phyloP scores from a whole-genome alignment of 2,113 vertebrate genomes.

The Ardeotis arabs region DNA sequence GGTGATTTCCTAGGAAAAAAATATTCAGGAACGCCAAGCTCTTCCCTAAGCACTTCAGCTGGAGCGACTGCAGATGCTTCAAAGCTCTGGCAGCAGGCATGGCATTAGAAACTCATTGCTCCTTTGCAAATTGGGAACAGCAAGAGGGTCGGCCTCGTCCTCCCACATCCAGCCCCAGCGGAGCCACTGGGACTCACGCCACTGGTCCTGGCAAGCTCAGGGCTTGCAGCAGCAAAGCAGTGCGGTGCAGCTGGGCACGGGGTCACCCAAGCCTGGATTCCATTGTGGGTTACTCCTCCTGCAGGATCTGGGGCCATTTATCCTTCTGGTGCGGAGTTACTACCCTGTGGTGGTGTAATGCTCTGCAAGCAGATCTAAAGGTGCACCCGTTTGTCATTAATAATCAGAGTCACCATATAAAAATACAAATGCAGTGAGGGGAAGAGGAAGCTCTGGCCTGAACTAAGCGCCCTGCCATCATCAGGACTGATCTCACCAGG shows the following conservation, averaged over 20 bases:
- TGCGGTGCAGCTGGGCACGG: rapidly evolving
- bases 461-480: not conserved
- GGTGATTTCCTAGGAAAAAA: not conserved
- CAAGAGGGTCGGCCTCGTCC: not conserved
- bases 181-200: not conserved
- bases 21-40: not conserved
- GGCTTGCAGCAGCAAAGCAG: not conserved
- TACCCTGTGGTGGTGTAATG: not conserved
- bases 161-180: not conserved
- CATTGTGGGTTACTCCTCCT: not conserved
- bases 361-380: not conserved
- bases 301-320: not conserved
- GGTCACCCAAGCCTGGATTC: not conserved
- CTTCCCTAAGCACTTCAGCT: not conserved
- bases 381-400: not conserved
- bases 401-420: not conserved
- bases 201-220: not conserved
- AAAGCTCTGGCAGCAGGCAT: not conserved
- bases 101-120: not conserved
- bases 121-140: not conserved
- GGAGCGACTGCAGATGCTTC: not conserved
- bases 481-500: not conserved
- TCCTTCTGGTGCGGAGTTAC: not conserved
- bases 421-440: not conserved
- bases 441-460: not conserved